A percentile compares a stretch with the other conserved stretches of the same genome.
phyloP scores from a whole-genome alignment of 1,140 invertebrate genomes.

The Drosophila nigrodunni region DNA sequence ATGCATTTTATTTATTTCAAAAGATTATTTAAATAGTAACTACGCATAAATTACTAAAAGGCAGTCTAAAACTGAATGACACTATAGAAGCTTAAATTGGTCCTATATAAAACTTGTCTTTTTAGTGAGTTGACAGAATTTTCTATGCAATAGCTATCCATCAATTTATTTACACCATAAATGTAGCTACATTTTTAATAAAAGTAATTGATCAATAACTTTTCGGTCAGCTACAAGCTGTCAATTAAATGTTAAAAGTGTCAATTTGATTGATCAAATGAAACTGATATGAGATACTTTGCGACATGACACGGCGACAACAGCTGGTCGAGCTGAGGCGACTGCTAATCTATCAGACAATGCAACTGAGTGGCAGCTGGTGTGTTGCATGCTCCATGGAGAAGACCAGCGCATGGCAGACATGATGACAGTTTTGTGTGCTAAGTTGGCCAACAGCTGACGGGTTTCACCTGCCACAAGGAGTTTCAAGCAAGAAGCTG shows the following conservation, averaged over 20 bases:
- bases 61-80: background rate
- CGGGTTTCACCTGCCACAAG: slow-evolving; percentile 8
- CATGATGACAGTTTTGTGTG: slow-evolving; percentile 43
- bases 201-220: slow-evolving; percentile 6
- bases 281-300: slow-evolving; percentile 1
- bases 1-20: background rate
- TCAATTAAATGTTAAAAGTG: slow-evolving; percentile 38
- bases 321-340: background rate
- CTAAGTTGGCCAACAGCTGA: slow-evolving; percentile 39
- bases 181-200: background rate
- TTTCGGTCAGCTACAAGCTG: slow-evolving; percentile 9
- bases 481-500: slow-evolving; percentile 26
- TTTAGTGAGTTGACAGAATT: too few relatives aligned
- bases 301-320: slow-evolving; percentile 4
- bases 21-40: background rate
- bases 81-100: too few relatives aligned
- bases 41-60: too few relatives aligned
- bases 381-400: background rate
- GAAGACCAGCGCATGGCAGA: background rate
- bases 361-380: slow-evolving; percentile 16
- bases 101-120: too few relatives aligned
- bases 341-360: slow-evolving; percentile 18
- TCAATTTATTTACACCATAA: background rate
- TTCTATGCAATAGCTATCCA: background rate
- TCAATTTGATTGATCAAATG: slow-evolving; percentile 6